Evolutionary conservation across 2,113 vertebrate species (phyloP).

Genomic region (Martes martes): DNA sequence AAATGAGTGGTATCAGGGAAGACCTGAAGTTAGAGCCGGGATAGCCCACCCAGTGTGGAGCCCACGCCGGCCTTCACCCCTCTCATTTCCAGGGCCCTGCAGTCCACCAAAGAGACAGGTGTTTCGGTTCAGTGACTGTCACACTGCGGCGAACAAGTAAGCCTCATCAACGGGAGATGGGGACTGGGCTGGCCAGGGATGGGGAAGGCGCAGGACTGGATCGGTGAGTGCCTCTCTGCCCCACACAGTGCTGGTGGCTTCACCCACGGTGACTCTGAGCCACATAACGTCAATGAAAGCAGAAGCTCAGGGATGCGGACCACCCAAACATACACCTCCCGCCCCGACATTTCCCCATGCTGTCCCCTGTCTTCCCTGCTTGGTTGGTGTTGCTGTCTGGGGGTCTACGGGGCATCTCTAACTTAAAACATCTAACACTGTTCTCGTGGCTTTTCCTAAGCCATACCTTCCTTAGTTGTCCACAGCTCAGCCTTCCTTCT

Average conservation of each 20-base stretch:
- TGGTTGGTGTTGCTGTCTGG: no score
- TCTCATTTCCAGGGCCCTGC: not conserved
- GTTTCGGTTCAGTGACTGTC: not conserved
- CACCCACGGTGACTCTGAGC: not conserved
- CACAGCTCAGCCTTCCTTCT: not conserved
- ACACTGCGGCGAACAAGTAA: not conserved
- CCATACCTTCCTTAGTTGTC: not conserved
- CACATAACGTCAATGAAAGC: not conserved
- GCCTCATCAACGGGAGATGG: not conserved
- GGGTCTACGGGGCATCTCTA: not conserved
- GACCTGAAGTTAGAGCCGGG: not conserved
- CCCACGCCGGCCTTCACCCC: not conserved
- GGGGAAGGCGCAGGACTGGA: not conserved
- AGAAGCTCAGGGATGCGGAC: not conserved
- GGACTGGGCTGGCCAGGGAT: not conserved
- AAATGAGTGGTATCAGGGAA: not conserved
- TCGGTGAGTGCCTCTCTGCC: accelerated
- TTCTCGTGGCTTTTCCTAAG: not conserved
- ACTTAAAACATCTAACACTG: not conserved
- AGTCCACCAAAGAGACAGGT: not conserved
- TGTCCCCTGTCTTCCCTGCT: not conserved
- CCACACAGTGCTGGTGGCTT: not conserved
- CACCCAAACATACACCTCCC: not conserved
- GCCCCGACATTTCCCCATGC: not conserved
- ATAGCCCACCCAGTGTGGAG: not conserved